These are phyloP conservation scores for Eulacestoma nigropectus DNA, from an alignment of 2,113 vertebrate genomes.

Conservation along the genomic window DNA sequence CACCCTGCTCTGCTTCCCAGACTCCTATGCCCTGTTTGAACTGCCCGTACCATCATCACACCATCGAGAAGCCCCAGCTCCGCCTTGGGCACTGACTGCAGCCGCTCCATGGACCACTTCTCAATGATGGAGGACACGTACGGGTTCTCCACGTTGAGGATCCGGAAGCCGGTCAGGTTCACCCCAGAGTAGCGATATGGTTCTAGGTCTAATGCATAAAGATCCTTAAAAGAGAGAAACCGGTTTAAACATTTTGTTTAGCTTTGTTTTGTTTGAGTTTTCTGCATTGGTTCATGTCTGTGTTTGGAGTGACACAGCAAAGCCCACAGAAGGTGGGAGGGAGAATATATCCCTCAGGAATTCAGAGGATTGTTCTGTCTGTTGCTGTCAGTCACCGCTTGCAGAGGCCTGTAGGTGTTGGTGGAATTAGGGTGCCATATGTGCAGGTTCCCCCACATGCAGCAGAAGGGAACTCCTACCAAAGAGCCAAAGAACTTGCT, in stretches of 20 bases:
- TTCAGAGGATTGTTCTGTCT: not conserved
- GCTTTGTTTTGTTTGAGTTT: not conserved
- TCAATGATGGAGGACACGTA: conserved; percentile 91
- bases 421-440: not conserved
- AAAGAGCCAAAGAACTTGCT: not conserved
- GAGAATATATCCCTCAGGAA: not conserved
- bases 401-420: not conserved
- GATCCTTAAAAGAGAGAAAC: conserved; percentile 81
- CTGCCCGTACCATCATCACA: conserved; percentile 90
- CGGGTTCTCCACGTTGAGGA: conserved; percentile 95
- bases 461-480: not conserved
- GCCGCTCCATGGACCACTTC: conserved; percentile 94
- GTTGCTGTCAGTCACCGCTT: not conserved
- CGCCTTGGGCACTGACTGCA: conserved; percentile 82
- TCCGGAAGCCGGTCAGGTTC: conserved; percentile 97
- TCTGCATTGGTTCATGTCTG: rapidly evolving
- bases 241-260: not conserved
- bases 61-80: conserved; percentile 91
- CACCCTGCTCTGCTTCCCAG: not conserved
- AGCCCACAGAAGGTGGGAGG: not conserved
- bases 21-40: not conserved
- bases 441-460: not conserved
- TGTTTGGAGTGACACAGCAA: not conserved
- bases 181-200: conserved; percentile 97
- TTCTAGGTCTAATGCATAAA: conserved; percentile 96